Evolutionary conservation across 2,888 invertebrate genomes (phyloP).

Genomic region (Drosophila hamatofila): DNA sequence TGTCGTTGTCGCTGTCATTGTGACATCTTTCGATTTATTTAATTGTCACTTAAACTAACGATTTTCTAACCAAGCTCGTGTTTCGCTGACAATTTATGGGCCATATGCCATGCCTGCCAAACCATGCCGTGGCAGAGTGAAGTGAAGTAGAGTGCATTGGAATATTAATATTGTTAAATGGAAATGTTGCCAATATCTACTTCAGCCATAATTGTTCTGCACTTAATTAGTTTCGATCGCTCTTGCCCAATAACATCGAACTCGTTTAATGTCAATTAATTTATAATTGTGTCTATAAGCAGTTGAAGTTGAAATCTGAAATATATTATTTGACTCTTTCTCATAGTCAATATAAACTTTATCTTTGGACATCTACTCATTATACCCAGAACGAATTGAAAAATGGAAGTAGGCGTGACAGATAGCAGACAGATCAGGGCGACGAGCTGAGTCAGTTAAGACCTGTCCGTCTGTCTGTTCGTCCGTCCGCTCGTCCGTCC

Average conservation of each 20-base stretch:
- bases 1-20: slow-evolving; percentile 44
- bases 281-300: too few species aligned
- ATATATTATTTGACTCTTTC: too few species aligned
- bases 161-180: slow-evolving; percentile 53
- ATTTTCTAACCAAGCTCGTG: slow-evolving; percentile 67
- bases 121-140: background rate
- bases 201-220: slow-evolving; percentile 45
- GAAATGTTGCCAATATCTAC: slow-evolving; percentile 52
- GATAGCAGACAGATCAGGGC: too few species aligned
- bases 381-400: too few species aligned
- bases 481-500: too few species aligned
- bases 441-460: too few species aligned
- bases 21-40: slow-evolving; percentile 77
- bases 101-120: slow-evolving; percentile 41
- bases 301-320: too few species aligned
- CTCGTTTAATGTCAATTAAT: too few species aligned
- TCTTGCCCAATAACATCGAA: background rate
- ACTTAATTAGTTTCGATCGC: slow-evolving; percentile 38
- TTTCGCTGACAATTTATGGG: slow-evolving; percentile 64
- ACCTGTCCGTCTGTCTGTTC: too few species aligned
- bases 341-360: too few species aligned
- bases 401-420: too few species aligned
- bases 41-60: slow-evolving; percentile 74
- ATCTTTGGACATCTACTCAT: too few species aligned
- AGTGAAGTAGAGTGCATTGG: slow-evolving; percentile 21